Evolutionary conservation across 2,888 invertebrate genomes (phyloP).

Genomic region (Drosophila anceps): DNA sequence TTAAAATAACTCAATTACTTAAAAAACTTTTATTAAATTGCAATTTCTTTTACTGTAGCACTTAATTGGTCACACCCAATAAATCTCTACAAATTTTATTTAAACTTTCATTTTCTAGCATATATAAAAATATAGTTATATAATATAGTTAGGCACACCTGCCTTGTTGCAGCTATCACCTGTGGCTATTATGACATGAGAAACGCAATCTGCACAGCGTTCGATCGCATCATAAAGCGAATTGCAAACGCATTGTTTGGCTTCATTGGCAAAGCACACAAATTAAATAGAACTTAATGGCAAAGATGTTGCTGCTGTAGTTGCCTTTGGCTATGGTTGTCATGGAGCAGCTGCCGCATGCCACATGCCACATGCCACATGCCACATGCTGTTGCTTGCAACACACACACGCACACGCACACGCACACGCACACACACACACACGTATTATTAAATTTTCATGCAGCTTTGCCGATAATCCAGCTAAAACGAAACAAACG

Average conservation of each 20-base stretch:
- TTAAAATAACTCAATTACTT: too few relatives aligned
- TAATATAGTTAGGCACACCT: not conserved
- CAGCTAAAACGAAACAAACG: constrained; percentile 44
- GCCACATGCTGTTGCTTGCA: constrained; percentile 32
- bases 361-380: constrained; percentile 13
- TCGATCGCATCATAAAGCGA: constrained; percentile 11
- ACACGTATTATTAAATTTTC: constrained; percentile 76
- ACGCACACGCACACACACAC: constrained; percentile 21
- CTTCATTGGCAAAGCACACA: constrained; percentile 49
- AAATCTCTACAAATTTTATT: not conserved
- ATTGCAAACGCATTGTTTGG: constrained; percentile 40
- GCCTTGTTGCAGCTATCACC: not conserved
- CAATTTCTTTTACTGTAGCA: not conserved
- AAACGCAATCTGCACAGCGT: constrained; percentile 1
- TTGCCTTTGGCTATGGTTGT: constrained; percentile 12
- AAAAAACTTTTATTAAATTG: too few relatives aligned
- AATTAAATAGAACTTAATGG: constrained; percentile 66
- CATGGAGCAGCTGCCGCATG: constrained; percentile 23
- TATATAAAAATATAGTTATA: not conserved
- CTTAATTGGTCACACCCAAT: not conserved
- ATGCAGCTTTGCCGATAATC: constrained; percentile 77
- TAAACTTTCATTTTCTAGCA: not conserved
- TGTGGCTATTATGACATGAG: not conserved
- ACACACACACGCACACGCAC: constrained; percentile 21
- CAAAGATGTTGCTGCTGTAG: constrained; percentile 8